phyloP scores from a whole-genome alignment of 37 sponge, comb jelly and placozoan genomes.

The Aplysina aerophoba region DNA sequence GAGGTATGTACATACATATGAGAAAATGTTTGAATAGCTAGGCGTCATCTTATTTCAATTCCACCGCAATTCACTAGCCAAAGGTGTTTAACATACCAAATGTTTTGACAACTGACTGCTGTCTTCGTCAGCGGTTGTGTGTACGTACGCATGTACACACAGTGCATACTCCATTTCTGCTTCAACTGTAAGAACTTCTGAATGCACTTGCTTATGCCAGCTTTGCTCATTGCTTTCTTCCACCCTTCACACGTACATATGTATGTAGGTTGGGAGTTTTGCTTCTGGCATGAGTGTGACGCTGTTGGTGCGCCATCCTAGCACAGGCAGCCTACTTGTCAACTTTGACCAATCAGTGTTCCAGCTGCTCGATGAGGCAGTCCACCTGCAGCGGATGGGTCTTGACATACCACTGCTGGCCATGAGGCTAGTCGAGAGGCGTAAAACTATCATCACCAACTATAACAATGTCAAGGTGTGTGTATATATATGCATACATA shows the following conservation, averaged over 20 bases:
- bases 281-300: background rate
- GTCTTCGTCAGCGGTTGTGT: no score
- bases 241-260: no score
- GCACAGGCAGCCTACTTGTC: conserved; percentile 9
- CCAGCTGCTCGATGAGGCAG: conserved; percentile 70
- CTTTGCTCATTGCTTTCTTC: no score
- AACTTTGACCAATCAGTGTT: conserved; percentile 50
- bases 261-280: background rate
- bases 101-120: no score
- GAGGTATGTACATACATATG: conserved; percentile 28
- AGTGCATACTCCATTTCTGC: no score
- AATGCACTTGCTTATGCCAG: no score
- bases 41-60: no score
- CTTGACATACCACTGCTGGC: conserved; percentile 55
- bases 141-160: no score
- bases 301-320: conserved; percentile 12
- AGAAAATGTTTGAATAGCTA: background rate
- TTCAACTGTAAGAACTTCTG: no score
- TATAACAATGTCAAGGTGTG: conserved; percentile 31
- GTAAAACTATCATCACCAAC: conserved; percentile 46
- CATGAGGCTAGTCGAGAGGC: conserved; percentile 39
- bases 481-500: background rate
- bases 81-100: no score
- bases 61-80: no score
- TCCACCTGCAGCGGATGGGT: conserved; percentile 52